A percentile compares a stretch with the other conserved stretches of the same genome.
Conservation (phyloP, 2,888 invertebrate species). For the Chrysotoxum bicinctum region DNA sequence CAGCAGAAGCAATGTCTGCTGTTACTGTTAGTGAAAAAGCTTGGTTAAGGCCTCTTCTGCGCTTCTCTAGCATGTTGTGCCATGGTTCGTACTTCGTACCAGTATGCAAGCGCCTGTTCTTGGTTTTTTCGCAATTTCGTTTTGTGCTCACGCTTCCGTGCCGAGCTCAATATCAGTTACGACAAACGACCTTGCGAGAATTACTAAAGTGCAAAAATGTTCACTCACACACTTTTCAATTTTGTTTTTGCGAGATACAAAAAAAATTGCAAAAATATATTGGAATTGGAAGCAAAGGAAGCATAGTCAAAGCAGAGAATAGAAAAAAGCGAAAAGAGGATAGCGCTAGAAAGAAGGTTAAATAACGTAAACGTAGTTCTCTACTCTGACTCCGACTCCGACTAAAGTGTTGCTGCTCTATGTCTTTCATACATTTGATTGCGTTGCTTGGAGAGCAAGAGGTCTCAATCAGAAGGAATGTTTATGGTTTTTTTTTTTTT, state of each 20-base stretch:
- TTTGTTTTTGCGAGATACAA: slow-evolving; percentile 46
- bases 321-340: slow-evolving; percentile 28
- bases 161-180: slow-evolving; percentile 71
- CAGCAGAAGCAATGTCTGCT: neutral
- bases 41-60: neutral
- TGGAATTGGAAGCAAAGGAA: neutral
- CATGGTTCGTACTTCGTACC: neutral
- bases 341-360: slow-evolving; percentile 52
- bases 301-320: slow-evolving; percentile 1
- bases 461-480: slow-evolving; percentile 28
- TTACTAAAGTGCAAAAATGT: slow-evolving; percentile 72
- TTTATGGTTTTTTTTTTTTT: neutral
- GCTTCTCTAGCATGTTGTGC: slow-evolving; percentile 1
- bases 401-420: neutral
- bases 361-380: slow-evolving; percentile 51
- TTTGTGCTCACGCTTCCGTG: slow-evolving; percentile 61
- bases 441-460: slow-evolving; percentile 17
- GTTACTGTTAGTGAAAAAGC: slow-evolving; percentile 8
- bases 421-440: slow-evolving; percentile 21
- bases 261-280: neutral
- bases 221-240: slow-evolving; percentile 71
- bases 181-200: slow-evolving; percentile 73
- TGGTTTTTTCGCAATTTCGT: slow-evolving; percentile 58
- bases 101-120: slow-evolving; percentile 35
- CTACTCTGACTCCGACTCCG: neutral